Conservation (phyloP, 2,113 vertebrate genomes). For the Pundamilia nyererei region DNA sequence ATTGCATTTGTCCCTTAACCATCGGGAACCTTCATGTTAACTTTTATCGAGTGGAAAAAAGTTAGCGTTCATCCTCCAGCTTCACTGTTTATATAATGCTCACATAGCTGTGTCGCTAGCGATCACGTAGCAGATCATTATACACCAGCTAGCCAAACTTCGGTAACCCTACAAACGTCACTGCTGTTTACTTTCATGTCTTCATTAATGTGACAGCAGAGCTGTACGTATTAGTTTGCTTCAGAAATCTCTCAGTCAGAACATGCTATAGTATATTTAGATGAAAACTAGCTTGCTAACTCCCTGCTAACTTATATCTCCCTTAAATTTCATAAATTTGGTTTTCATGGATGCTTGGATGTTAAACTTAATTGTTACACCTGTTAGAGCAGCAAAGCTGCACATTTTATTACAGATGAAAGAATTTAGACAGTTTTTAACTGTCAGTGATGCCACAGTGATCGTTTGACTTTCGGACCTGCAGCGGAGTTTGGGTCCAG, state of each 20-base stretch:
- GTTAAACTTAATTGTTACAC: not conserved
- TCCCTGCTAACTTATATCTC: not conserved
- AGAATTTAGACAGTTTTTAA: not conserved
- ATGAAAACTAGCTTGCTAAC: not conserved
- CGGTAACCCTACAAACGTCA: rapidly evolving
- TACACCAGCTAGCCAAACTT: not conserved
- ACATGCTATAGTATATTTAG: not conserved
- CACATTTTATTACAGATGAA: not conserved
- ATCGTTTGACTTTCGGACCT: not conserved
- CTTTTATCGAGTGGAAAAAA: not conserved
- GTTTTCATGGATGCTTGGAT: not conserved
- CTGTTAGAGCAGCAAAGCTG: not conserved
- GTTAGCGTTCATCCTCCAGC: not conserved
- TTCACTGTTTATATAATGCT: not conserved
- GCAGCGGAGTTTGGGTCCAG: not conserved
- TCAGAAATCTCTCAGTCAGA: not conserved
- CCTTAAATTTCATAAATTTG: not conserved
- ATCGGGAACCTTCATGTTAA: not conserved
- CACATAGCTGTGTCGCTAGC: not conserved
- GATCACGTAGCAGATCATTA: not conserved
- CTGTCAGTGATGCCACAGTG: not conserved
- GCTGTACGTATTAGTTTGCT: not conserved
- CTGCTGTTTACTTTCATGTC: not conserved
- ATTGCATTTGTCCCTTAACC: not conserved
- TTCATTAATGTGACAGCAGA: not conserved